These are phyloP conservation scores for Dasypolia templi DNA, from an alignment of 2,888 invertebrate species.

Conservation along the genomic window DNA sequence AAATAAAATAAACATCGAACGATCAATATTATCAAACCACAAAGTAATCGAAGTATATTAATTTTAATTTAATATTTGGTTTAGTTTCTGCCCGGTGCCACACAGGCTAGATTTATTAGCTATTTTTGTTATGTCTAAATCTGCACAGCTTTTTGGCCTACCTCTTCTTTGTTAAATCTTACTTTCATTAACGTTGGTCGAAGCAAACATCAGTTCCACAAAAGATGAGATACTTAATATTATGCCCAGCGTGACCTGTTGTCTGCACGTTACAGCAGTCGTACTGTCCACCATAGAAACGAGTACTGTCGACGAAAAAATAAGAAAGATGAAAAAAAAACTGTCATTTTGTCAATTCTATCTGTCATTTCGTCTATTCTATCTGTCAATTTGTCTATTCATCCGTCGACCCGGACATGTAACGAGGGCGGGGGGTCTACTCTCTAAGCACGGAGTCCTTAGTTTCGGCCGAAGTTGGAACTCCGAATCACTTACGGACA, in stretches of 20 bases:
- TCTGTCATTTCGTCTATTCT: no score
- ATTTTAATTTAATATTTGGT: not conserved
- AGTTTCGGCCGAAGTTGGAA: no score
- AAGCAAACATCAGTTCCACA: not conserved
- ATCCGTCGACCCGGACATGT: no score
- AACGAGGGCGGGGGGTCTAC: no score
- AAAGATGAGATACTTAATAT: not conserved
- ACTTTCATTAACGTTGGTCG: no score
- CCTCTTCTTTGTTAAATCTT: not conserved
- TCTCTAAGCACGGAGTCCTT: no score
- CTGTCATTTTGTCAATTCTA: no score
- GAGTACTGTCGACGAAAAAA: no score
- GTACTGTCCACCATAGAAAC: no score
- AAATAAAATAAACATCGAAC: not conserved
- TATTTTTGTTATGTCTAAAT: not conserved
- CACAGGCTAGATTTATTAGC: not conserved
- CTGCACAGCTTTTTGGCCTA: not conserved
- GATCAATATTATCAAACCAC: not conserved
- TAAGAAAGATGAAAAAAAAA: no score
- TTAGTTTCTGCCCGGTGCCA: not conserved
- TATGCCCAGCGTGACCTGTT: not conserved
- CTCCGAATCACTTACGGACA: no score
- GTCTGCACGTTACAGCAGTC: not conserved
- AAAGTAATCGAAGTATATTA: not conserved
- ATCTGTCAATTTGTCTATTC: no score